These are phyloP conservation scores for Semaprochilodus insignis DNA, from an alignment of 2,797 vertebrate genomes.

Conservation along the genomic window DNA sequence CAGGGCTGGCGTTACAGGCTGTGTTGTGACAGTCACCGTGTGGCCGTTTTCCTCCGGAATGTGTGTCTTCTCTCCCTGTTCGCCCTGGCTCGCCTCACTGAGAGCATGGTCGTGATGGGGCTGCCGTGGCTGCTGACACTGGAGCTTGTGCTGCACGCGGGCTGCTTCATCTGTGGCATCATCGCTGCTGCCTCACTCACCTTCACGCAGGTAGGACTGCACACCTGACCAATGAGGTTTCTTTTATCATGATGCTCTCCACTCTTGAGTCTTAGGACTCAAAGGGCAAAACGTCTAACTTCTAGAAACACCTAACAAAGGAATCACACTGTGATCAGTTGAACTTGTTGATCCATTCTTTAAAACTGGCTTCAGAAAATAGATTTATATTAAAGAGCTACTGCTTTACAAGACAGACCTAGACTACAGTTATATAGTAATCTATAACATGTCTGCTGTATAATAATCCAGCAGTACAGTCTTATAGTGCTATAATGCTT, in stretches of 20 bases:
- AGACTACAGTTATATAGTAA: neutral
- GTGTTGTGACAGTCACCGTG: slow-evolving; percentile 13
- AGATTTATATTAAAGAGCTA: too few species aligned
- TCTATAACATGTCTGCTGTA: neutral
- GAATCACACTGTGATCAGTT: neutral
- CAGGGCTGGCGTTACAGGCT: slow-evolving; percentile 22
- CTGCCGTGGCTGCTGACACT: slow-evolving; percentile 69
- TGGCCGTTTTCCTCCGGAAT: neutral
- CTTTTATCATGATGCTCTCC: neutral
- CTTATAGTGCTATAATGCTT: neutral
- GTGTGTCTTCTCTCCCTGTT: slow-evolving; percentile 20
- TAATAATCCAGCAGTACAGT: neutral
- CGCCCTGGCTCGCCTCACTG: slow-evolving; percentile 18
- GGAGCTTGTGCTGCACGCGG: slow-evolving; percentile 78
- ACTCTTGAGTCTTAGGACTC: neutral
- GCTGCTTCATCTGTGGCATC: slow-evolving; percentile 85
- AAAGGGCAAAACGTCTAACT: neutral
- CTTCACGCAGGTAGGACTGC: slow-evolving; percentile 81
- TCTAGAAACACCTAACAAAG: neutral
- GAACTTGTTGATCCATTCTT: neutral
- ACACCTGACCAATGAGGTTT: too few species aligned
- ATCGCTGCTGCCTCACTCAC: slow-evolving; percentile 81
- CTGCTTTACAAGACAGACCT: neutral
- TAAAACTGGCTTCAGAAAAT: neutral
- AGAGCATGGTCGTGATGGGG: slow-evolving; percentile 66